Evolutionary conservation across 1,140 invertebrate genomes (phyloP), one percentile per base, ranked within the genome.

Genomic region (Papilio xuthus): DNA sequence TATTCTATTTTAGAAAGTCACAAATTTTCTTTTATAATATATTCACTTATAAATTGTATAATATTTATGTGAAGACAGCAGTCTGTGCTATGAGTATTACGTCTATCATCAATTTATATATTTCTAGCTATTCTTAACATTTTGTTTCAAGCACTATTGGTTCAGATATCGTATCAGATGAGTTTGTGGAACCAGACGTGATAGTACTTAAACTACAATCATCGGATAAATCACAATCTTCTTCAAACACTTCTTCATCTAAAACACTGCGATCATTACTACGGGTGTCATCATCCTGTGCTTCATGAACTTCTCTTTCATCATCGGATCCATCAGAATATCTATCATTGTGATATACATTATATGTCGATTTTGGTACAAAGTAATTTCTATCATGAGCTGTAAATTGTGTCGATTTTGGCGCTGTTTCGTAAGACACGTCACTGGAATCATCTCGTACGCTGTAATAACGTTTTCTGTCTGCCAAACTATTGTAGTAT

Each of bases 401-500:
- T 63, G 53, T 20, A 3, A 76, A 41, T 56, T 76, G 70, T 47
- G 42, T 44, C 7, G 70, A 13, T 26, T 73, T 26, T 26, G 72
- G n/a, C 41, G 12, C 53, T 4, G 50, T 63, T 63, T 76, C 74
- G 56, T 42, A 76, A 10, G 74, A 76, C 53, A 63, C 53, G n/a
- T 76, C 74, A 13, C 74, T 76, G 32, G 28, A 4, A 20, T 76
- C 74, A 60, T 76, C 74, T n/a, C 74, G 74, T 15, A 76, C 56
- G n/a, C 74, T 76, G 56, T 76, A 76, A 76, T 76, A 76, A 63
- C 74, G 74, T 32, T 76, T 76, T 23, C 74, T 76, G 18, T 60
- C 32, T 7, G 50, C 9, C 56, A 76, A 20, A 9, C 50, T 60
- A 20, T 50, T 42, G 63, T 78, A 77, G 53, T 67, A 81, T 32